Base-by-base conservation (phyloP, 2,797 vertebrate genomes). In the Coregonus ussuriensis region DNA sequence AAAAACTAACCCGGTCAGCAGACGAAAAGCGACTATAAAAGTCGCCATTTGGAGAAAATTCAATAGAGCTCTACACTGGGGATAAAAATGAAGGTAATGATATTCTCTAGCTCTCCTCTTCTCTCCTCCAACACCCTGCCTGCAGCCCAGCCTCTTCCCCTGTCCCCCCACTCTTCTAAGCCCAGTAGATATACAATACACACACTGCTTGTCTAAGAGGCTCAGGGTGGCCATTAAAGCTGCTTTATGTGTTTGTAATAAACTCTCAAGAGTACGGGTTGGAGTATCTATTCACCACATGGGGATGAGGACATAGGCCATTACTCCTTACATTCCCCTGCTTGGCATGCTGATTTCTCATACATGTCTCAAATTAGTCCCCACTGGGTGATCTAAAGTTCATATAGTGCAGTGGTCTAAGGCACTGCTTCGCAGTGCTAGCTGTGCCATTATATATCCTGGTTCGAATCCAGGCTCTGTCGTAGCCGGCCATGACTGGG, bases 281-380 rank as follows among this genome's bases (percentile, higher is more conserved):
- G 63, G 53, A 47, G 41, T 47, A 47, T 47, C 41, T 47, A 47
- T 47, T 81, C 74, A 9, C 13, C 59, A 70, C 73, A 84, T 72
- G 77, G 70, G 59, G 82, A 79, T 75, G 79, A 81, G 74, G 75
- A 81, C 76, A 74, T 63, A 15, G 54, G 72, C 81, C 82, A 87
- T 79, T 85, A 83, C 83, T 74, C 62, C 37, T 25, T 52, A 76
- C 74, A 74, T 76, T 84, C 72, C 33, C 25, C 73, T 75, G 81
- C 80, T 74, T 87, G 65, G 75, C 78, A 86, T 86, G 84, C 76
- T 85, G 88, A 88, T 89, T 78, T 84, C 54, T 88, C 80, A 81
- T 81, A 80, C 80, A 83, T 78, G 77, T 83, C 37, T 79, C 62
- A 77, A 83, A 74, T 33, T 35, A 79, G 62, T 85, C 70, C 41